Conservation (phyloP, 2,888 invertebrate species). For the Drosophila merina region DNA sequence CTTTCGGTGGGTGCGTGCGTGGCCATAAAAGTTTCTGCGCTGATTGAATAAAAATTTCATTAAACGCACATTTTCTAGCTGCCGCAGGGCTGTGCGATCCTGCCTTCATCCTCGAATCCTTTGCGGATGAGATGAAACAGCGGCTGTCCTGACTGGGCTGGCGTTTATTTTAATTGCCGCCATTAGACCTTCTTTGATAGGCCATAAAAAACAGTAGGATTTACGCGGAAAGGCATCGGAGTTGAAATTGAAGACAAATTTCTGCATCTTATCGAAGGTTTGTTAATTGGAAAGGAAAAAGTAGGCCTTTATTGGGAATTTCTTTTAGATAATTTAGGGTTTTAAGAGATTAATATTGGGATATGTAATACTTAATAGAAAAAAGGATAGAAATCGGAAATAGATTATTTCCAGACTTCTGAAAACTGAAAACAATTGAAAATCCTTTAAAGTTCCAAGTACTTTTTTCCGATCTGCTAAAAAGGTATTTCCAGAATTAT, state of each 20-base stretch:
- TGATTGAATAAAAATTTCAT: conserved; percentile 79
- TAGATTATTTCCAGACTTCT: too few species aligned
- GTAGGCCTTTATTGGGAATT: not conserved
- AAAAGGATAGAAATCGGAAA: too few species aligned
- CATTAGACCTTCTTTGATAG: conserved; percentile 73
- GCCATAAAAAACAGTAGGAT: conserved; percentile 64
- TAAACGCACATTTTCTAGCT: conserved; percentile 69
- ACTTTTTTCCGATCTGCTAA: too few species aligned
- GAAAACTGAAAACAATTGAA: too few species aligned
- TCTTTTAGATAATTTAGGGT: not conserved
- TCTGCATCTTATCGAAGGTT: conserved; percentile 3
- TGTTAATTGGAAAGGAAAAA: not conserved
- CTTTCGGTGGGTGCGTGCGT: conserved; percentile 2
- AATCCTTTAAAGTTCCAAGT: too few species aligned
- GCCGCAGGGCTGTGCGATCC: conserved; percentile 20
- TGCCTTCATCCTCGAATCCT: conserved; percentile 17
- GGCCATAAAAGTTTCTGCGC: conserved; percentile 49
- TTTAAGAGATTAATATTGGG: too few species aligned
- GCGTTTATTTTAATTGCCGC: conserved; percentile 78
- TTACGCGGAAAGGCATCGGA: not conserved
- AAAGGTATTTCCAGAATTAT: not conserved
- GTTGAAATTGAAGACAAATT: conserved; percentile 8
- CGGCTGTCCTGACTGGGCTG: conserved; percentile 15
- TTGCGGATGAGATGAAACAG: not conserved
- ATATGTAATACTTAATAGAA: too few species aligned